phyloP scores from a whole-genome alignment of 1,140 invertebrate species.

The Tenebrio molitor region DNA sequence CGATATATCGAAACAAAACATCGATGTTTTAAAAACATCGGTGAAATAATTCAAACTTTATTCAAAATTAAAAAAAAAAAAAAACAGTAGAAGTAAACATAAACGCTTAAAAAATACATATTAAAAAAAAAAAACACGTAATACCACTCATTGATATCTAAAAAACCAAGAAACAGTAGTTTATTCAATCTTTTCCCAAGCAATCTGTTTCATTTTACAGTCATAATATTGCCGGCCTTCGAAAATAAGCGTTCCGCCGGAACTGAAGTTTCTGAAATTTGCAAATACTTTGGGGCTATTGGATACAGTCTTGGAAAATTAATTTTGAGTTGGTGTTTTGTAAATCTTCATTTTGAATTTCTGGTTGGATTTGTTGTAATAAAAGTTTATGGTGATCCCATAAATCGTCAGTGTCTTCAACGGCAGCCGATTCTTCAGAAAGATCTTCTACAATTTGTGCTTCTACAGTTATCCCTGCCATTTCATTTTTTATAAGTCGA shows the following conservation, averaged over 20 bases:
- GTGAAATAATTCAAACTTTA: background rate
- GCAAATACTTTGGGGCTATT: background rate
- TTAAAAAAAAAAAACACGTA: no score
- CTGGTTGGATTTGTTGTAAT: no score
- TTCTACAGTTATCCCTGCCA: no score
- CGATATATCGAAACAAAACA: background rate
- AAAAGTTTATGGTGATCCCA: background rate
- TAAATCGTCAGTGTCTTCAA: background rate
- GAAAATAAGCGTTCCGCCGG: constrained; percentile 5
- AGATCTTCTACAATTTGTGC: no score
- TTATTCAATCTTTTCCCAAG: background rate
- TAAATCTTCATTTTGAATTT: no score
- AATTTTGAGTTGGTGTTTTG: background rate
- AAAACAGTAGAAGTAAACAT: no score
- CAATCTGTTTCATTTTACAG: background rate
- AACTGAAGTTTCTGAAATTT: background rate
- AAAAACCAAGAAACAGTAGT: background rate
- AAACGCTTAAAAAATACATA: no score
- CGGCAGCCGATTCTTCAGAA: background rate
- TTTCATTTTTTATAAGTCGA: no score
- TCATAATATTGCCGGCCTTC: background rate
- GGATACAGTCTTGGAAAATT: background rate
- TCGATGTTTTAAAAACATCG: constrained; percentile 12
- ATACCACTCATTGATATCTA: background rate
- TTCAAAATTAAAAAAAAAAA: no score